A percentile compares a stretch with the other conserved stretches of the same genome.
These are phyloP conservation scores for Cydia pomonella DNA, from an alignment of 1,140 invertebrate genomes.

Conservation along the genomic window DNA sequence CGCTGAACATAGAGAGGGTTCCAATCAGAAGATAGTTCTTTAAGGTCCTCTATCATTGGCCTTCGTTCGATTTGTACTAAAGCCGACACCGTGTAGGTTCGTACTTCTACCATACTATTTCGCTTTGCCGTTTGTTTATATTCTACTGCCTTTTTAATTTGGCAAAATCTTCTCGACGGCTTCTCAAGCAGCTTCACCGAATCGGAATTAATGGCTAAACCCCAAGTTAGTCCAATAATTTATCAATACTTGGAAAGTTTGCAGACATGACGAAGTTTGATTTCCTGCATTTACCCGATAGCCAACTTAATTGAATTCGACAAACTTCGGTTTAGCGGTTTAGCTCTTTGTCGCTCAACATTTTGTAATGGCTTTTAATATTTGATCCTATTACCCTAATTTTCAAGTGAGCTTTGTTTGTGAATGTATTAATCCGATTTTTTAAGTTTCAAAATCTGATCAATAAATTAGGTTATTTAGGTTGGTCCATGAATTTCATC, in stretches of 20 bases:
- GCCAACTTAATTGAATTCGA: constrained; percentile 30
- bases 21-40: too few relatives aligned
- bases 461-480: too few relatives aligned
- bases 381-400: background rate
- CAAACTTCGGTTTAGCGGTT: constrained; percentile 15
- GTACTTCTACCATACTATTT: too few relatives aligned
- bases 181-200: constrained; percentile 2
- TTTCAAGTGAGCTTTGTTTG: background rate
- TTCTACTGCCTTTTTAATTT: background rate
- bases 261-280: constrained; percentile 31
- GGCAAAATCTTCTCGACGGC: background rate
- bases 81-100: too few relatives aligned
- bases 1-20: too few relatives aligned
- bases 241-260: constrained; percentile 25
- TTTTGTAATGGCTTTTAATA: constrained; percentile 13
- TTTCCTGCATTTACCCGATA: constrained; percentile 30
- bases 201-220: constrained; percentile 15
- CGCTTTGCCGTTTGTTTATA: background rate
- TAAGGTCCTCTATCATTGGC: too few relatives aligned
- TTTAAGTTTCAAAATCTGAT: too few relatives aligned
- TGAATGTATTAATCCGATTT: too few relatives aligned
- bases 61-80: too few relatives aligned
- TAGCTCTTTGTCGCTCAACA: constrained; percentile 14
- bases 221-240: constrained; percentile 24
- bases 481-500: too few relatives aligned